phyloP scores from a whole-genome alignment of 2,888 invertebrate genomes.

The Heteromurus nitidus region DNA sequence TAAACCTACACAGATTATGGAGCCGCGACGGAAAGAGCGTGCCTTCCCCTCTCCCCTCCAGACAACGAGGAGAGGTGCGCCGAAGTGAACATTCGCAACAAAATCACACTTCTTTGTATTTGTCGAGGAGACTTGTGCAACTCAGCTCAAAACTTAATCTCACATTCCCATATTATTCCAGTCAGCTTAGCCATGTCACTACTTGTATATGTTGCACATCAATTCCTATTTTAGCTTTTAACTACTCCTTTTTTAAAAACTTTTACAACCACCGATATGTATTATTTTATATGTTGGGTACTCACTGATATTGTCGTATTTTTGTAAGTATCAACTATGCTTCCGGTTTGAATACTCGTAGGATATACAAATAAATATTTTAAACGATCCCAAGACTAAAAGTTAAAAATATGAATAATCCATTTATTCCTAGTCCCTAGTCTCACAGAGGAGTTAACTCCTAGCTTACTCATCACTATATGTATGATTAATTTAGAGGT shows the following conservation, averaged over 20 bases:
- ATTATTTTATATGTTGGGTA: neutral
- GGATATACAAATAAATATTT: neutral
- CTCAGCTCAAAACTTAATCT: constrained; percentile 73
- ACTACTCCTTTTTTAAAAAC: neutral
- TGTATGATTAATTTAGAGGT: too few relatives aligned
- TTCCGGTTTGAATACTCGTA: neutral
- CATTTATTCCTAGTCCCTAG: too few relatives aligned
- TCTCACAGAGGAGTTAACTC: too few relatives aligned
- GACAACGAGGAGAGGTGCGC: constrained; percentile 93
- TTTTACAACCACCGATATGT: constrained; percentile 12
- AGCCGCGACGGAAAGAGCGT: constrained; percentile 89
- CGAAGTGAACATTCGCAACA: constrained; percentile 87
- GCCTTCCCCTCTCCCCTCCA: constrained; percentile 89
- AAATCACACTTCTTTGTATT: constrained; percentile 90
- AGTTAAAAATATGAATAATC: too few relatives aligned
- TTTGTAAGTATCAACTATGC: constrained; percentile 10
- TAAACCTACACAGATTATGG: constrained; percentile 88
- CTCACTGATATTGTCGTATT: neutral
- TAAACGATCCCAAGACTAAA: constrained; percentile 11
- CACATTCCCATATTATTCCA: neutral
- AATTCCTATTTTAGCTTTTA: neutral
- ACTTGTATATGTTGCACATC: neutral
- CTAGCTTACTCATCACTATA: too few relatives aligned
- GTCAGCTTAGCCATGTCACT: constrained; percentile 4
- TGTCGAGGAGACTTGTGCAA: constrained; percentile 94